A percentile compares a stretch with the other conserved stretches of the same genome.
Conservation (phyloP, 2,797 vertebrate species). For the Sebastes umbrosus region DNA sequence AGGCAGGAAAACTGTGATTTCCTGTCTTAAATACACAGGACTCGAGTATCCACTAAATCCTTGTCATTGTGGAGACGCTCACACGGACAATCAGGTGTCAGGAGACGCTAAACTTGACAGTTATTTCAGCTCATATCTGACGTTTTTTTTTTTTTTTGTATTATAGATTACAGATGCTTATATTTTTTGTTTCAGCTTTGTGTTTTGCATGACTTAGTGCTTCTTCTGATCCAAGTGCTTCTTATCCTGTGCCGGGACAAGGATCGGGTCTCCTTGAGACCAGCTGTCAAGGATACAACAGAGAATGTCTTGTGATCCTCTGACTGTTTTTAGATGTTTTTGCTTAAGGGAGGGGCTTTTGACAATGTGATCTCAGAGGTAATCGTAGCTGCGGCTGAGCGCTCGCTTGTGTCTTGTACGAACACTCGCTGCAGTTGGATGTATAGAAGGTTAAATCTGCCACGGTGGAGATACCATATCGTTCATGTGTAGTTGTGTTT, state of each 20-base stretch:
- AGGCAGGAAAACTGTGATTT: constrained; percentile 32
- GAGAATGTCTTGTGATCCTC: constrained; percentile 55
- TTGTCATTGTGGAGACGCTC: constrained; percentile 37
- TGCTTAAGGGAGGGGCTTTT: constrained; percentile 35
- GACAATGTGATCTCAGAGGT: constrained; percentile 34
- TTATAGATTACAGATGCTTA: constrained; percentile 47
- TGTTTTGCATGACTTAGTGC: constrained; percentile 65
- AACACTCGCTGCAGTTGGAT: constrained; percentile 24
- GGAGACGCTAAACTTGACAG: constrained; percentile 26
- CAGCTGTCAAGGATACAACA: constrained; percentile 20
- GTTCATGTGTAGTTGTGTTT: constrained; percentile 14
- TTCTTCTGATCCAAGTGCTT: constrained; percentile 75
- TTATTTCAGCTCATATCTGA: constrained; percentile 37
- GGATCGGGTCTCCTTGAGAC: constrained; percentile 28
- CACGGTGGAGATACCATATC: constrained; percentile 10
- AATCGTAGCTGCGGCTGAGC: constrained; percentile 17
- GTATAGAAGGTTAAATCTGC: constrained; percentile 10
- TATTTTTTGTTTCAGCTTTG: constrained; percentile 41
- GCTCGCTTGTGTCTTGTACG: constrained; percentile 20
- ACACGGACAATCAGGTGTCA: constrained; percentile 64
- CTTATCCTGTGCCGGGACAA: constrained; percentile 47
- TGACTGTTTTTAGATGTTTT: constrained; percentile 42
- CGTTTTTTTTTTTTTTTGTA: constrained; percentile 38
- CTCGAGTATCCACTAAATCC: constrained; percentile 10
- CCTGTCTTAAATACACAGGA: constrained; percentile 24